Evolutionary conservation across 2,797 vertebrate genomes (phyloP), one percentile per base, ranked within the genome.

Genomic region (Hybognathus amarus): DNA sequence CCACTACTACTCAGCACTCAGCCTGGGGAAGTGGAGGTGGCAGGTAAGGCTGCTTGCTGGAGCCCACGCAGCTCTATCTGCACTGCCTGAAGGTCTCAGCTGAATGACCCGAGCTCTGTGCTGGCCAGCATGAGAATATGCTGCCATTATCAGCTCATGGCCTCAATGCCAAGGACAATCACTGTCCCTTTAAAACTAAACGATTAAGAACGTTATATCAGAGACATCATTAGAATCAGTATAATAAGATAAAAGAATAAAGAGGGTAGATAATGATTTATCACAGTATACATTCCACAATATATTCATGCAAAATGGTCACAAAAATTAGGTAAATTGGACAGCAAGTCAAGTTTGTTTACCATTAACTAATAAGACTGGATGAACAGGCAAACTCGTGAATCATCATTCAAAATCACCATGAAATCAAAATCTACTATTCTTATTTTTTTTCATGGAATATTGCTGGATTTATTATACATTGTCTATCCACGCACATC

Each of bases 1-100:
- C 90, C 76, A 85, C 92, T 83, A 88, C 89, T 59, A 79, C 89
- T 92, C 90, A 90, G 87, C 86, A 90, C 92, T 92, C 91, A 87
- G 92, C 90, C 92, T 83, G 56, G 30, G 68, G 75, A 93, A 92
- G 87, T 86, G 87, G 92, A 95, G 93, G 92, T 94, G 93, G 93
- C 92, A 93, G 91, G 86, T 89, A 91, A 91, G 56, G 38, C 89
- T 85, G 85, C 87, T 90, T 89, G 83, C 83, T 79, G 18, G 79
- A 88, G 90, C 87, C 71, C 33, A 64, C 47, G 85, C 86, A 79
- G 84, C 90, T 66, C 86, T 93, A 92, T 91, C 91, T 92, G 83
- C 27, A 90, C 82, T 92, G 87, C 89, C 85, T 89, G 42, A 56
- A 73, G 5, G 84, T 77, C 73, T n/a, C 88, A 90, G 87, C 85